Percentiles rank a stretch among this genome's conserved stretches.
Evolutionary conservation across 1,140 invertebrate species (phyloP).

Genomic region (Scaptodrosophila lebanonensis): DNA sequence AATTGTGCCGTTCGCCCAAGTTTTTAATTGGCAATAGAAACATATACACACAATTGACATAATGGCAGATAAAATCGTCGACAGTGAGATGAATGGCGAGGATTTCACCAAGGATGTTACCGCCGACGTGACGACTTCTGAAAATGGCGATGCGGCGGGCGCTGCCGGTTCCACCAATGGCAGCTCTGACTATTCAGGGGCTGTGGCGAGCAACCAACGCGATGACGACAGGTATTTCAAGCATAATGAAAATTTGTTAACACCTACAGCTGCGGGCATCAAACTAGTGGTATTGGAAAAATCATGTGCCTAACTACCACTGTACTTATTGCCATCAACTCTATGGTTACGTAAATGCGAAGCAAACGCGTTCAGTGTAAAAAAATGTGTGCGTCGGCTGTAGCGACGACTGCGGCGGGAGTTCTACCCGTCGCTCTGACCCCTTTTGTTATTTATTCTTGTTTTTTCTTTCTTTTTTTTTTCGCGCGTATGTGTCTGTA

Average conservation of each 20-base stretch:
- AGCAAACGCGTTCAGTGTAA: conserved; percentile 56
- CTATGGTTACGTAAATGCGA: conserved; percentile 66
- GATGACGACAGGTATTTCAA: conserved; percentile 84
- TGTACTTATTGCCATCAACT: conserved; percentile 52
- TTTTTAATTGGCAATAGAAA: conserved; percentile 44
- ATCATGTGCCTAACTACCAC: conserved; percentile 59
- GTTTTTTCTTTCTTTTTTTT: conserved; percentile 25
- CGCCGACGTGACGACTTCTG: conserved; percentile 80
- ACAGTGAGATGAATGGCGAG: conserved; percentile 79
- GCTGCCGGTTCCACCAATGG: conserved; percentile 80
- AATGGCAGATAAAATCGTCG: conserved; percentile 72
- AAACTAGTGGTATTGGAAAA: too few relatives aligned
- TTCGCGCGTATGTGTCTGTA: conserved; percentile 48
- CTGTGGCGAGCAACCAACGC: conserved; percentile 81
- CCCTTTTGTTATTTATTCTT: conserved; percentile 61
- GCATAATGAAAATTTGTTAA: conserved; percentile 22
- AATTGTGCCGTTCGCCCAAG: conserved; percentile 41
- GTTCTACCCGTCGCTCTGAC: conserved; percentile 42
- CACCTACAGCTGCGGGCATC: conserved; percentile 2
- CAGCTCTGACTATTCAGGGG: conserved; percentile 81
- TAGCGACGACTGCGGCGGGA: conserved; percentile 40
- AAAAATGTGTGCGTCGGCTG: conserved; percentile 37
- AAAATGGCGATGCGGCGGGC: conserved; percentile 80
- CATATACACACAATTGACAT: conserved; percentile 38
- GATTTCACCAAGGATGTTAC: conserved; percentile 84